phyloP scores from a whole-genome alignment of 2,797 vertebrate genomes.

The Aplochiton taeniatus region DNA sequence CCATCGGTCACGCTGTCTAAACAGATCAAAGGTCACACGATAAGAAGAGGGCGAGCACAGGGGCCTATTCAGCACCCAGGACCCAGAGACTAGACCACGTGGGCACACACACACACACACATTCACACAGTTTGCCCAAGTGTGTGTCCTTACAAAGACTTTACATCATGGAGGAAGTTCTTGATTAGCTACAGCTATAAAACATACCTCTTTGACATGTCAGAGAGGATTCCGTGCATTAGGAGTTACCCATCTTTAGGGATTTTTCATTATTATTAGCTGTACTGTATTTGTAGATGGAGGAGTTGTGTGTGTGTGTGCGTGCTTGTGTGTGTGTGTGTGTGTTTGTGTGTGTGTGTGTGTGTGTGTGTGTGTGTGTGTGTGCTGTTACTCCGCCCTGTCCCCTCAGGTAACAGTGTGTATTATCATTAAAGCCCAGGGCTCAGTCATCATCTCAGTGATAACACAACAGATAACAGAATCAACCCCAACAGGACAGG shows the following conservation, averaged over 20 bases:
- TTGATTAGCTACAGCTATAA: too few relatives aligned
- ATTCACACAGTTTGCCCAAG: too few relatives aligned
- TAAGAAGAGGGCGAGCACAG: constrained; percentile 71
- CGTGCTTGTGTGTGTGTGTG: constrained; percentile 1
- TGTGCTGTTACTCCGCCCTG: neutral
- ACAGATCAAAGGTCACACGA: constrained; percentile 77
- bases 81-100: constrained; percentile 51
- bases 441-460: constrained; percentile 29
- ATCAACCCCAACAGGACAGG: constrained; percentile 12
- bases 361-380: neutral
- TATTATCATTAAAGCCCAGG: constrained; percentile 23
- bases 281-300: neutral
- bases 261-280: constrained; percentile 26
- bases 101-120: constrained; percentile 36
- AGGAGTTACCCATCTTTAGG: constrained; percentile 16
- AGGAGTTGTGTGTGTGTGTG: neutral
- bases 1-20: constrained; percentile 73
- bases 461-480: constrained; percentile 49
- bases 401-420: neutral
- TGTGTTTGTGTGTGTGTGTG: constrained; percentile 2
- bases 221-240: neutral
- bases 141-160: too few relatives aligned
- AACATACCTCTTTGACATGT: too few relatives aligned
- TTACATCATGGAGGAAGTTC: too few relatives aligned
- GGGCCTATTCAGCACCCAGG: constrained; percentile 61